Evolutionary conservation across 1,140 invertebrate species (phyloP), one percentile per base, ranked within the genome.

Genomic region (Tribolium castaneum): DNA sequence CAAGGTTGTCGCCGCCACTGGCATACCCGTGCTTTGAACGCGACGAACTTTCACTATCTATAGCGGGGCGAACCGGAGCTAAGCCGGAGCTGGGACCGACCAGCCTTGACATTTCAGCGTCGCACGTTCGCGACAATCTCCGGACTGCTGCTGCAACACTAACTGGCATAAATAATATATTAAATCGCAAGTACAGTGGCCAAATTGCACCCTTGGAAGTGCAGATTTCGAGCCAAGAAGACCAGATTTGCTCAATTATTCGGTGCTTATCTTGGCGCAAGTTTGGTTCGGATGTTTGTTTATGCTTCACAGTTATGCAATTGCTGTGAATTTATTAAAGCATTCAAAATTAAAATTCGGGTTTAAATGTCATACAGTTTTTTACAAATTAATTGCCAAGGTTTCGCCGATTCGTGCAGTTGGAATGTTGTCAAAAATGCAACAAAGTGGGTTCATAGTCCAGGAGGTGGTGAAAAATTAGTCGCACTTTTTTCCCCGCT

Each of bases 31-130:
- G 59, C 59, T 72, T 70, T 66, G 30, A 66, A 66, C 59, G 59
- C 52, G 16, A 30, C 70, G 52, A 73, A 73, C 71, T 73, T 73
- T 73, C 71, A 73, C 71, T 73, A 52, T 73, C 71, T 52, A 35
- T 54, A 73, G 52, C 71, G 71, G 71, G 71, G 71, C 71, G 71
- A 73, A 73, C 71, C 71, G 71, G 71, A 73, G 71, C 71, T 73
- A 35, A 73, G 52, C 71, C 71, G 71, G 59, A 66, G 59, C 59
- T 66, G 59, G 59, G 45, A 73, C 71, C 71, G 71, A 73, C 71
- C 71, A 73, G 71, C 71, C 71, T 73, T 73, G 71, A 73, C 71
- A 73, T 73, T 73, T 73, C 71, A 54, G 70, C 70, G 70, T 72
- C 70, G 70, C 70, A 73, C 71, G 71, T 73, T 73, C 71, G 71